Base-by-base conservation (phyloP, 2,797 vertebrate species). In the Catharus ustulatus region DNA sequence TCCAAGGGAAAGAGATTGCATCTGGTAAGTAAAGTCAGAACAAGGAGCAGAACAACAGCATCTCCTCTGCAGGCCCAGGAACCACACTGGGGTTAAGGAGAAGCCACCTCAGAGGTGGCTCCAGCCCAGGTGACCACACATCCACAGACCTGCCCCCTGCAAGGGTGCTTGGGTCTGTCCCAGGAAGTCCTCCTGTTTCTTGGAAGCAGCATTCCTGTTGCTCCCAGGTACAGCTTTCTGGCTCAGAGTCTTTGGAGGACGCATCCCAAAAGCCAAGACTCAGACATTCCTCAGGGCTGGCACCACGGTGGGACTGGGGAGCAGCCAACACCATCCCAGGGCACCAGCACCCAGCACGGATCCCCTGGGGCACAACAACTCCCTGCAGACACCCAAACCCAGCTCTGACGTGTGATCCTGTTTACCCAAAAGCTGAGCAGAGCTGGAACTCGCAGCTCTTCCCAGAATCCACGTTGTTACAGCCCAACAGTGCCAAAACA, bases 91-190 rank as follows among this genome's bases (percentile, higher is more conserved):
- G 42, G 19, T 17, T 7, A 20, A 30, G 54, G 46, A 66, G 19
- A 24, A 79, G 40, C 40, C 40, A 40, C 40, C 40, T 12, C 40
- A 40, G 36, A 38, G 61, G 54, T 7, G 19, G 23, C 9, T 36
- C 67, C 21, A 64, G 27, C 34, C 26, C 10, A 34, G 10, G 22
- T 1, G 12, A 52, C 20, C 26, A 15, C 40, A 21, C 5, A 0
- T 7, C 43, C 40, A 5, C 20, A 19, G 3, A 59, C 6, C n/a
- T 2, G 10, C 2, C 0, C 29, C 19, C 13, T 0, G 0, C 1
- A 13, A n/a, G 32, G 38, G 42, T 19, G 51, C 21, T 2, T 61
- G 54, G 42, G n/a, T n/a, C 67, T 8, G 10, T 15, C n/a, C 42
- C 72, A 52, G 30, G 22, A 18, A 74, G 18, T 3, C 13, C 46